Conservation (phyloP, 2,888 invertebrate genomes). For the Dastarcus helophoroides region DNA sequence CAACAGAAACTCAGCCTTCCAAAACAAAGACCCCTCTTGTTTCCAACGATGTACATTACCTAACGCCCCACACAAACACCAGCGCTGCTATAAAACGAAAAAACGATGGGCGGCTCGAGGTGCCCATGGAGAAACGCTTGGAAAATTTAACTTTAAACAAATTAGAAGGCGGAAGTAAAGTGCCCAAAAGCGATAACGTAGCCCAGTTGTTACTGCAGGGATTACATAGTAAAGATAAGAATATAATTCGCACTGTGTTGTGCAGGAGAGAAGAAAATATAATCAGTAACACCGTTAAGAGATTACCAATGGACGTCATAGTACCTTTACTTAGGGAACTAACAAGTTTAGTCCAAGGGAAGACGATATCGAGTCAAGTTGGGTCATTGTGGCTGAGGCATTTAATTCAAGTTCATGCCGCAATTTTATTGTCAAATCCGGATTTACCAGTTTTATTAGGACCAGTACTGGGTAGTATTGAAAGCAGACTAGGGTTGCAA, state of each 20-base stretch:
- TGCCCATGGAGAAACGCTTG: conserved; percentile 73
- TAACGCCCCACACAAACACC: conserved; percentile 33
- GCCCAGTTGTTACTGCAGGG: conserved; percentile 75
- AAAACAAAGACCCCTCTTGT: conserved; percentile 37
- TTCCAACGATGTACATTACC: conserved; percentile 40
- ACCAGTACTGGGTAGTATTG: conserved; percentile 46
- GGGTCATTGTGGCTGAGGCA: conserved; percentile 49
- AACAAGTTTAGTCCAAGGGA: conserved; percentile 53
- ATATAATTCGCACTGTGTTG: conserved; percentile 62
- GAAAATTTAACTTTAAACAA: conserved; percentile 65
- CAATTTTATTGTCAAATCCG: conserved; percentile 50
- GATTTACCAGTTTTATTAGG: conserved; percentile 44
- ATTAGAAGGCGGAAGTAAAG: conserved; percentile 38
- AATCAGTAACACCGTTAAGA: conserved; percentile 61
- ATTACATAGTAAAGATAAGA: conserved; percentile 71
- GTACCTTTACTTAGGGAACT: conserved; percentile 63
- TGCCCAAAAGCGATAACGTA: conserved; percentile 57
- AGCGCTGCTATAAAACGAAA: conserved; percentile 25
- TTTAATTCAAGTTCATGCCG: conserved; percentile 47
- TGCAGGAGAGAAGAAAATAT: conserved; percentile 51
- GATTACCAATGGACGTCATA: conserved; percentile 66
- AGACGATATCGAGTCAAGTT: conserved; percentile 49
- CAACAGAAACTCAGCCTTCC: conserved; percentile 25
- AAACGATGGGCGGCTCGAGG: conserved; percentile 40
- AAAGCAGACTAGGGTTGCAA: conserved; percentile 42